Evolutionary conservation across 2,113 vertebrate species (phyloP), one percentile per base, ranked within the genome.

Genomic region (Larimichthys crocea): DNA sequence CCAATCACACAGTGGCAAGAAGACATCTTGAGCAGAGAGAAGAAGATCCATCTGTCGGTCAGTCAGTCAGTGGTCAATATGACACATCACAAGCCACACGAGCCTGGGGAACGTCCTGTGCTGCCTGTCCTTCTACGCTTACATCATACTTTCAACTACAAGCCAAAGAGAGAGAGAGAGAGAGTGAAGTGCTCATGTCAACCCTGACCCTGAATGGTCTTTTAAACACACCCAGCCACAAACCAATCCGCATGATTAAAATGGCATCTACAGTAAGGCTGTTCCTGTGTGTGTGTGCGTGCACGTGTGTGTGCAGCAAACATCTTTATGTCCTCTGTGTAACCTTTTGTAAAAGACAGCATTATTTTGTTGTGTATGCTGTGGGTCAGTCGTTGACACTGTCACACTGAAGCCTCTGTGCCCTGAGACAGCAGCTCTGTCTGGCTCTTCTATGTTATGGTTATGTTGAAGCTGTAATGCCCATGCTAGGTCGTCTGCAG

Each of bases 181-280:
- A 59, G 19, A 74, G 6, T 20, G 19, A 29, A 62, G 70, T 14
- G 3, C 31, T 88, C 35, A 22, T 61, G 42, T 82, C 55, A n/a
- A 48, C 59, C 53, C 35, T 79, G 83, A 88, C 83, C 61, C 73
- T 29, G 53, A 59, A 74, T 49, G 66, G 69, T 57, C 67, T 65
- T 77, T 83, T 72, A 82, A 86, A 83, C 53, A 63, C 44, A 71
- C 12, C 14, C 57, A 17, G 29, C 24, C 59, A 40, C 55, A 85
- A 62, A 80, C 74, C 86, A 90, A 84, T 86, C 73, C 71, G 49
- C 29, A 10, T 76, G 80, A 90, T 87, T 77, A 70, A 71, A 87
- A 80, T n/a, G 26, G 17, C n/a, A 40, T 79, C 52, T 46, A 31
- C 15, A 22, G 5, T 16, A 40, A 60, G 17, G 53, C 42, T 48